Percentiles rank a stretch among this genome's conserved stretches.
These are phyloP conservation scores for Oryzias dopingdopingensis DNA, from an alignment of 2,797 vertebrate species.

Conservation along the genomic window DNA sequence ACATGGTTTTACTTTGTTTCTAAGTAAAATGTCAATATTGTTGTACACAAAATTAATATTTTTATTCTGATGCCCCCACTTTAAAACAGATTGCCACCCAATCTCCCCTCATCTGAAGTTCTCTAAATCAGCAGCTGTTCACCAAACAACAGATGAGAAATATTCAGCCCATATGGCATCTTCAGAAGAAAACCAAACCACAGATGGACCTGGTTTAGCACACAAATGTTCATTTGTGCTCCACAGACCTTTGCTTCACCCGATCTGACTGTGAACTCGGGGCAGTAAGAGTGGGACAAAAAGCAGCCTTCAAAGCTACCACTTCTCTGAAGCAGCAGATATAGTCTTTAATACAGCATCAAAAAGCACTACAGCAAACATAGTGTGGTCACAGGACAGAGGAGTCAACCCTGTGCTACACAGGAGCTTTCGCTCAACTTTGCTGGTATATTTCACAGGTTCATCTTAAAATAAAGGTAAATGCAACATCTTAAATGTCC, in stretches of 20 bases:
- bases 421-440: constrained; percentile 52
- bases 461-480: constrained; percentile 31
- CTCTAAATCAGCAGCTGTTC: too few relatives aligned
- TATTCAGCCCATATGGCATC: background rate
- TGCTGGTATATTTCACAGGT: constrained; percentile 16
- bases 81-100: too few relatives aligned
- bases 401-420: constrained; percentile 63
- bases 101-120: background rate
- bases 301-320: constrained; percentile 35
- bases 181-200: constrained; percentile 13
- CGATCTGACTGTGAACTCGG: constrained; percentile 16
- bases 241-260: constrained; percentile 14
- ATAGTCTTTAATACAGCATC: constrained; percentile 51
- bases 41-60: too few relatives aligned
- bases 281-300: constrained; percentile 25
- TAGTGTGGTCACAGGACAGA: constrained; percentile 58
- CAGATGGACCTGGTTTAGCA: constrained; percentile 11
- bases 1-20: too few relatives aligned
- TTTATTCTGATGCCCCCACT: too few relatives aligned
- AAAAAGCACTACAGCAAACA: constrained; percentile 62
- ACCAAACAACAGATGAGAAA: too few relatives aligned
- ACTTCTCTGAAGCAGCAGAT: constrained; percentile 33
- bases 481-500: constrained; percentile 39
- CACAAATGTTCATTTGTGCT: background rate
- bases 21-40: too few relatives aligned